These are phyloP conservation scores for Drosophila rubida DNA, from an alignment of 2,888 invertebrate genomes.

Conservation along the genomic window DNA sequence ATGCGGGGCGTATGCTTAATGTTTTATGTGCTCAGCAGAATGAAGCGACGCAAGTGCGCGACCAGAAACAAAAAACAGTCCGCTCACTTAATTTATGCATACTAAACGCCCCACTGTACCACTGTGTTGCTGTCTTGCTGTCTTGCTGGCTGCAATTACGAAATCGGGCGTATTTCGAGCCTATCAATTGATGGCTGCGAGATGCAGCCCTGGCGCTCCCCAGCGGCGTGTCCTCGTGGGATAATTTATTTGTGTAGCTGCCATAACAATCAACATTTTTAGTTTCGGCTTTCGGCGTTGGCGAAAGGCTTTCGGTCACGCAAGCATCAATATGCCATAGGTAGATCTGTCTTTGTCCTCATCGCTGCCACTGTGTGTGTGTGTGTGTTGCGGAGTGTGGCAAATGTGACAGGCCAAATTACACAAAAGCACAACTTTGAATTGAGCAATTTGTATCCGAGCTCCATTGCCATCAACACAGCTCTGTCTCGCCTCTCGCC, in stretches of 20 bases:
- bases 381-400: constrained; percentile 24
- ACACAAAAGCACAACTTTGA: constrained; percentile 59
- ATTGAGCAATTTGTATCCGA: constrained; percentile 71
- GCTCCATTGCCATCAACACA: constrained; percentile 12
- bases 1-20: constrained; percentile 56
- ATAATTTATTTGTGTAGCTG: constrained; percentile 37
- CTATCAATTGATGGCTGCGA: background rate
- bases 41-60: background rate
- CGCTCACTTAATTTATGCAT: constrained; percentile 68
- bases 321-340: constrained; percentile 40
- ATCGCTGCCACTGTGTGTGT: background rate
- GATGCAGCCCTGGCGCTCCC: background rate
- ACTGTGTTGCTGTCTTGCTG: too few species aligned
- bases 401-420: constrained; percentile 60
- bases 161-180: constrained; percentile 9
- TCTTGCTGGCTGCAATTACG: constrained; percentile 5
- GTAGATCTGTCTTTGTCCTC: background rate
- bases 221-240: background rate
- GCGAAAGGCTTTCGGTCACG: constrained; percentile 48
- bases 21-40: constrained; percentile 47
- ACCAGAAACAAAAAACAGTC: constrained; percentile 59
- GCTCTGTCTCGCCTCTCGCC: background rate
- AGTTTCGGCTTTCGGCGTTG: constrained; percentile 6
- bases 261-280: constrained; percentile 48
- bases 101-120: constrained; percentile 25